Conservation (phyloP, 2,113 vertebrate species). For the Oriolus oriolus region DNA sequence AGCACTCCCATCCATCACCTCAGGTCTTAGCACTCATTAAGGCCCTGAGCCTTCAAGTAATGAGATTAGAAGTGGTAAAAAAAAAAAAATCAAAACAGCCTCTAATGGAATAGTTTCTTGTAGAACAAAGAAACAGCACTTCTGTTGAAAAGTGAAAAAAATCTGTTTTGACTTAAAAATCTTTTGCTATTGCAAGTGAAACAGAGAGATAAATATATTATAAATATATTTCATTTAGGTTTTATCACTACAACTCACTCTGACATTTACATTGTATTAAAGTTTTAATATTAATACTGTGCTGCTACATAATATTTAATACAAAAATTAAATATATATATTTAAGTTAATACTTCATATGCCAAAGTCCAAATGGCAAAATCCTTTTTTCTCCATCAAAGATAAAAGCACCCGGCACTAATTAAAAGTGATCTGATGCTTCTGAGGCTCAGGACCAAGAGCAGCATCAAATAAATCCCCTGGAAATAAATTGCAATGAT, state of each 20-base stretch:
- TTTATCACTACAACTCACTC: background rate
- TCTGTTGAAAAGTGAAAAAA: background rate
- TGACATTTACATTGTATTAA: conserved; percentile 45
- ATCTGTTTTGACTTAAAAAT: background rate
- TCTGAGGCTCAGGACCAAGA: background rate
- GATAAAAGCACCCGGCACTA: background rate
- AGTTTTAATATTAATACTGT: conserved; percentile 5
- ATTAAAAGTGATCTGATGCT: background rate
- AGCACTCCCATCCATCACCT: background rate
- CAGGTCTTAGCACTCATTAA: background rate
- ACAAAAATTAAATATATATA: conserved; percentile 16
- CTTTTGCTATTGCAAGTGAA: background rate
- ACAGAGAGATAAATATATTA: conserved; percentile 15
- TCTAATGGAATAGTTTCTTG: background rate
- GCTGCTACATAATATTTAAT: background rate
- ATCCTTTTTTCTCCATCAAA: background rate
- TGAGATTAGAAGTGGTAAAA: background rate
- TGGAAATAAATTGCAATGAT: background rate
- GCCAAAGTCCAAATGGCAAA: background rate
- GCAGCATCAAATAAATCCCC: background rate
- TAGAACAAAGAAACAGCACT: background rate
- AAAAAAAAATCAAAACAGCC: background rate
- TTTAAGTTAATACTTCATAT: conserved; percentile 31
- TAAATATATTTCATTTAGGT: conserved; percentile 9
- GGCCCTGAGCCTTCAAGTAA: background rate